A percentile compares a stretch with the other conserved stretches of the same genome.
phyloP scores from a whole-genome alignment of 2,113 vertebrate genomes.

The Gymnogyps californianus region DNA sequence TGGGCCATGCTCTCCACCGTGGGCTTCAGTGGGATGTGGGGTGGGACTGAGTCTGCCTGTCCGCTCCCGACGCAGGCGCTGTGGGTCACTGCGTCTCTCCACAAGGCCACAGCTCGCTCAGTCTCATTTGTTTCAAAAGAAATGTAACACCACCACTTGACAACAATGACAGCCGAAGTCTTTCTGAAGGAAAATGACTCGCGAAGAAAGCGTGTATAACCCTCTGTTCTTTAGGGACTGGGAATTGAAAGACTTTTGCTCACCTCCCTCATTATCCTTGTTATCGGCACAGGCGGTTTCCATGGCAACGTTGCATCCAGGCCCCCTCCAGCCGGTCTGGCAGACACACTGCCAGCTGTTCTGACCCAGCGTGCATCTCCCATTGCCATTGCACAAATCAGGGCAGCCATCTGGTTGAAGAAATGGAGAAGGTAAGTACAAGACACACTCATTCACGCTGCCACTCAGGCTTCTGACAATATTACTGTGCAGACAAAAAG shows the following conservation, averaged over 20 bases:
- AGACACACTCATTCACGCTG: conserved; percentile 26
- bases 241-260: conserved; percentile 69
- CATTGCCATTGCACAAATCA: conserved; percentile 96
- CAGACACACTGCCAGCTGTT: conserved; percentile 99
- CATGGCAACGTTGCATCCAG: conserved; percentile 98
- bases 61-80: accelerated
- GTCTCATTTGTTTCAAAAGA: not conserved
- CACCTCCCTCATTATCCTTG: conserved; percentile 99
- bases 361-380: conserved; percentile 97
- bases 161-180: not conserved
- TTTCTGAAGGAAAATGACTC: conserved; percentile 20
- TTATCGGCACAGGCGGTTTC: conserved; percentile 97
- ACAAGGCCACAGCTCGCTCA: not conserved
- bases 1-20: not conserved
- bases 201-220: not conserved
- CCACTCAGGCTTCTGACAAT: conserved; percentile 39
- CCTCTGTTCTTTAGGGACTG: conserved; percentile 27
- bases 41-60: not conserved
- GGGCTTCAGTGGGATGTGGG: not conserved
- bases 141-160: not conserved
- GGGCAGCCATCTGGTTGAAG: conserved; percentile 95
- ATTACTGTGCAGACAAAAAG: conserved; percentile 71
- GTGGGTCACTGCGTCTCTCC: not conserved
- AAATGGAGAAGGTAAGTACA: conserved; percentile 76
- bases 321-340: conserved; percentile 97